A percentile compares a stretch with the other conserved stretches of the same genome.
phyloP scores from a whole-genome alignment of 2,797 vertebrate genomes.

The Acanthopagrus latus region DNA sequence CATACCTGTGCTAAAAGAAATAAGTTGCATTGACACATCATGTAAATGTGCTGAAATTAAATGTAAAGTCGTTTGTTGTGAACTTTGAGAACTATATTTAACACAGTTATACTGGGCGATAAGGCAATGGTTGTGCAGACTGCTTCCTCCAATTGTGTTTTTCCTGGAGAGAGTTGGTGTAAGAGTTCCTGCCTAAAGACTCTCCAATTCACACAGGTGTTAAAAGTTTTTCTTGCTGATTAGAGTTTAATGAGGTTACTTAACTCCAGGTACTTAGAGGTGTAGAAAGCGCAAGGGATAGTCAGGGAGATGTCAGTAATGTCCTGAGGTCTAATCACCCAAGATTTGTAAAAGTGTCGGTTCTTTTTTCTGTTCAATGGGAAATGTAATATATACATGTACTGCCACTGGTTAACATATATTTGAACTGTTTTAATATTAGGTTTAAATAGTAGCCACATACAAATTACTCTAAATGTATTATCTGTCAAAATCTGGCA shows the following conservation, averaged over 20 bases:
- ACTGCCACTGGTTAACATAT: no score
- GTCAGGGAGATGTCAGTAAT: background rate
- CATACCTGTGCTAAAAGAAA: background rate
- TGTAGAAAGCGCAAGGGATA: no score
- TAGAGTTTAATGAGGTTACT: background rate
- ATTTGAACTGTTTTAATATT: background rate
- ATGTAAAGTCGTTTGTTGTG: background rate
- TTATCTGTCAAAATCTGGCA: background rate
- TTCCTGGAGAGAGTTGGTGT: background rate
- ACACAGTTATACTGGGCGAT: background rate
- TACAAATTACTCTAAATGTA: background rate
- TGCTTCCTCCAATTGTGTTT: background rate
- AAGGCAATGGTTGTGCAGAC: no score
- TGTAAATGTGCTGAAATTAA: background rate
- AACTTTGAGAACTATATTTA: background rate
- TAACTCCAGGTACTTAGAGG: no score
- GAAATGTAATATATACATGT: no score
- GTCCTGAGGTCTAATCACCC: background rate
- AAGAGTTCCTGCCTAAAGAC: background rate
- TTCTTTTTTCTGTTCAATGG: no score
- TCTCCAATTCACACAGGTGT: background rate
- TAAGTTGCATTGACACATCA: background rate
- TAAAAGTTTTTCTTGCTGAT: background rate
- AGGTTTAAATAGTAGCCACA: background rate
- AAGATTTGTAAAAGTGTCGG: no score